Base-by-base conservation (phyloP, 2,888 invertebrate genomes). In the Dicycla oo region DNA sequence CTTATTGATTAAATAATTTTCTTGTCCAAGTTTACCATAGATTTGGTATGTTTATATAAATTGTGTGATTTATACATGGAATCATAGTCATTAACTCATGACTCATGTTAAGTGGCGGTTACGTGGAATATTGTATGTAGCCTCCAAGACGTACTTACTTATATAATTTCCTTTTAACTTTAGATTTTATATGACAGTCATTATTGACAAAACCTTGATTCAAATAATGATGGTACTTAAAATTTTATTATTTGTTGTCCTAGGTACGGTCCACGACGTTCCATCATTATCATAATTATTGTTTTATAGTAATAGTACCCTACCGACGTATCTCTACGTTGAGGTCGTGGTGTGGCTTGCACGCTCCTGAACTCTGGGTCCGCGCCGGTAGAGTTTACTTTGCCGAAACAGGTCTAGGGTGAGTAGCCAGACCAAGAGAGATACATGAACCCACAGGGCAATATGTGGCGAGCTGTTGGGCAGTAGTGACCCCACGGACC, bases 1-100 rank as follows among this genome's bases (percentile, higher is more conserved):
- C 34, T 6, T 34, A 34, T 34, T 43, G 40, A 43, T 43, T 43
- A 13, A 13, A 43, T 43, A 43, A 43, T 43, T 43, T 38, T 81
- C 83, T 84, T 84, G 84, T 81, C 69, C 84, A 43, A 58, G 51
- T 83, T 84, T 54, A 63, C 70, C 38, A 43, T 67, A 47, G 40
- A 72, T 60, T n/a, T n/a, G n/a, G n/a, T 63, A 73, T 67, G 67
- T 40, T 4, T 4, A 34, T 34, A 58, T 74, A 76, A 74, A 78
- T 73, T 81, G 64, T 81, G 51, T 80, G 69, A 83, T 81, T 78
- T 81, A 85, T 75, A 45, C 51, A 76, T 60, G 38, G 43, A 75
- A 76, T 83, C 56, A 72, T 72, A 79, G 68, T 75, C 66, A 81
- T 80, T 69, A 57, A 51, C 45, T 67, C 34, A 38, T 65, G 72